These are phyloP conservation scores for Noctilio leporinus DNA, from an alignment of 2,113 vertebrate genomes.

Conservation along the genomic window DNA sequence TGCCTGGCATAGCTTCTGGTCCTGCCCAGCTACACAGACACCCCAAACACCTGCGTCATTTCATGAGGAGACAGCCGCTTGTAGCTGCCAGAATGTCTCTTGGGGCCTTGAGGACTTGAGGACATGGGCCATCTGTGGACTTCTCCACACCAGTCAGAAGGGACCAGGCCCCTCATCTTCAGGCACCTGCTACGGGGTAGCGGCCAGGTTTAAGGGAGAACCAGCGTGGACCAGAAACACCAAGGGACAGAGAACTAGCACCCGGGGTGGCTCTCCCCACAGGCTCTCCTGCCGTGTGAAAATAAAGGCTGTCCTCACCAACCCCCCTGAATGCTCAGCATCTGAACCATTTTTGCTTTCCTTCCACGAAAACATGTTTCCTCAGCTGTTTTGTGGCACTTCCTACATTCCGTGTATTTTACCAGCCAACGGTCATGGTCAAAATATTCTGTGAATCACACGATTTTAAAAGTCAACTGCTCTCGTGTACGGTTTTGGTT, in stretches of 20 bases:
- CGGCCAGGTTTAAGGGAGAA: neutral
- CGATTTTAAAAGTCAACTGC: neutral
- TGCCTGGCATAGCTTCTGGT: neutral
- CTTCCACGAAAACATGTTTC: neutral
- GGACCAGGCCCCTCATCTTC: neutral
- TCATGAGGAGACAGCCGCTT: neutral
- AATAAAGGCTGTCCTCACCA: neutral
- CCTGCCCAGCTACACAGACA: neutral
- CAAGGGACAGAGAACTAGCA: neutral
- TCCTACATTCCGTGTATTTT: neutral
- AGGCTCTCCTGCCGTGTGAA: no score
- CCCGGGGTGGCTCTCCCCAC: neutral
- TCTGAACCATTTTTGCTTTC: neutral
- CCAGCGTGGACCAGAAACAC: neutral
- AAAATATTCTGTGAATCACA: neutral
- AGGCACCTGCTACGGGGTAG: neutral
- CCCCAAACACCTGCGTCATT: neutral
- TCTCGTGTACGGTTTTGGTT: neutral
- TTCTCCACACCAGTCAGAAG: neutral
- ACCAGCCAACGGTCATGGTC: fast-evolving
- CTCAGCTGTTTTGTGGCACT: neutral
- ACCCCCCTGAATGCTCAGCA: fast-evolving
- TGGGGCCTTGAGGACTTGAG: neutral
- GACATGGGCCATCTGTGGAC: neutral
- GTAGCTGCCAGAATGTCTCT: fast-evolving